These are phyloP conservation scores for Microhierax caerulescens DNA, from an alignment of 2,797 vertebrate genomes.

Conservation along the genomic window DNA sequence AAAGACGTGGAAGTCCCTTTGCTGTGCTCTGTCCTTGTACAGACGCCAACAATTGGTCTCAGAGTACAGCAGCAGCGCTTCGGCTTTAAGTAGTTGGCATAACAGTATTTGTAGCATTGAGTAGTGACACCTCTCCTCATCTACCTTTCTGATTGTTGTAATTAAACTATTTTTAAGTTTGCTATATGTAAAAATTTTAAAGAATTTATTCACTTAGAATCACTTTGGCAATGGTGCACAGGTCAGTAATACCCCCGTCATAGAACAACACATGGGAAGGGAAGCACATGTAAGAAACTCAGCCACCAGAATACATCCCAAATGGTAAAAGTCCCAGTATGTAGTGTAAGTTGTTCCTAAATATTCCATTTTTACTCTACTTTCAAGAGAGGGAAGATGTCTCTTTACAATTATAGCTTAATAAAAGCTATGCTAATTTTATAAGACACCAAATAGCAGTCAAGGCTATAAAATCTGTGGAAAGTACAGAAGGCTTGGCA, in stretches of 20 bases:
- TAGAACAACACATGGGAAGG: rapidly evolving
- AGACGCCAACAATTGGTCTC: background rate
- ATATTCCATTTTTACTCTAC: background rate
- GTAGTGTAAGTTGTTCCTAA: background rate
- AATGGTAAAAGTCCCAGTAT: rapidly evolving
- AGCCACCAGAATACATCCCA: background rate
- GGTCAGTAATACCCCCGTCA: background rate
- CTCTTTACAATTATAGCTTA: background rate
- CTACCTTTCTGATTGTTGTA: background rate
- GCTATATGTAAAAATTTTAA: background rate
- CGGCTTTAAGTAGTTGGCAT: background rate
- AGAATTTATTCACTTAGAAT: background rate
- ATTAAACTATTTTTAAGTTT: background rate
- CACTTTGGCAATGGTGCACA: background rate
- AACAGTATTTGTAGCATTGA: background rate
- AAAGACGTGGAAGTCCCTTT: background rate
- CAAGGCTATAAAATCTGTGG: background rate
- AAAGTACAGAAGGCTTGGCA: background rate
- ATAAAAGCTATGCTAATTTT: background rate
- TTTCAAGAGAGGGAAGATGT: background rate
- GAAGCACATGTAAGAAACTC: rapidly evolving
- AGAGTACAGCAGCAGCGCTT: background rate
- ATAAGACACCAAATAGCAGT: background rate
- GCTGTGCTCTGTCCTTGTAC: background rate
- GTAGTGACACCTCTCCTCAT: background rate